Evolutionary conservation across 2,797 vertebrate genomes (phyloP), one percentile per base, ranked within the genome.

Genomic region (Linurgus olivaceus): DNA sequence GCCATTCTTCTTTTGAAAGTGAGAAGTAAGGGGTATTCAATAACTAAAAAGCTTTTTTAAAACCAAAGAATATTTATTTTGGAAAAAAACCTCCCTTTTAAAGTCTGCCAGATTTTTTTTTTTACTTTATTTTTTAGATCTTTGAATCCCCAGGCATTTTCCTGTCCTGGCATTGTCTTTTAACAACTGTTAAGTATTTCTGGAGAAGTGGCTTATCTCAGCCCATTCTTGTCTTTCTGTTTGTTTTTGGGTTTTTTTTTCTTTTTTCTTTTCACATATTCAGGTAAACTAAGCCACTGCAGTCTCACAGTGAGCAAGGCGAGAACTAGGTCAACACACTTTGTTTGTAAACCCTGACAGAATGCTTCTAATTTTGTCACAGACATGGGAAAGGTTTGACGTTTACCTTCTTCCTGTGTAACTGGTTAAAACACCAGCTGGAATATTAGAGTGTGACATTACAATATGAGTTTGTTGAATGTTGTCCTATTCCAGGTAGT

Each of bases 91-190:
- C 12, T 89, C 55, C 31, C 48, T 80, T 94, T 93, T 76, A 57
- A 92, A 85, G 29, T 45, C 48, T 90, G 55, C 25, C 61, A 88
- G 42, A 3, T 35, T 33, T 33, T 67, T 31, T 33, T 15, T 21
- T 40, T 40, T 20, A 26, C 37, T 38, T 31, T 67, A 11, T 44
- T 76, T 84, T 89, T 90, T 13, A 17, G 5, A n/a, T 67, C 63
- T 87, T 73, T 92, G 67, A 45, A 79, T 73, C 84, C 80, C 52
- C 83, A 89, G 83, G 77, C 80, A 81, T 92, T 94, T 96, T 90
- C 90, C 92, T 93, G 63, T 66, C 59, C 80, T 67, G 57, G 50
- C 20, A 91, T 82, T 93, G 80, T 95, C 59, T 93, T 93, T 81
- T 67, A 85, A 87, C 74, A 91, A 61, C 71, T 79, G 55, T 24